Evolutionary conservation across 2,888 invertebrate species (phyloP), one percentile per base, ranked within the genome.

Genomic region (Phania funesta): DNA sequence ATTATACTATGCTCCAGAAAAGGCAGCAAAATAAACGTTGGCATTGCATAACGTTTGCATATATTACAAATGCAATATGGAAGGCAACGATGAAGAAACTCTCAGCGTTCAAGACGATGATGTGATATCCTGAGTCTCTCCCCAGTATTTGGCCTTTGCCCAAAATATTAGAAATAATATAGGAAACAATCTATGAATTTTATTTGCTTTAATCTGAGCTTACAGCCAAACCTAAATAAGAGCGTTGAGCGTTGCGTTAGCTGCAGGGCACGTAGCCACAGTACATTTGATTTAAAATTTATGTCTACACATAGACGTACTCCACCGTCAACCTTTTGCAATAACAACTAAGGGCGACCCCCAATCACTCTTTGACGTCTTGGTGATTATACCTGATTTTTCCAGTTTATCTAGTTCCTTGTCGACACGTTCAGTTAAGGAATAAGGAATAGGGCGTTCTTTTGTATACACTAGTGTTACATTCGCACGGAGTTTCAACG

Each of bases 101-200:
- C 6, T 50, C 22, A 24, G 1, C 16, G 22, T 50, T 11, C 24
- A 50, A 46, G 46, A 46, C 1, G 3, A 4, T 46, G 46, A 46
- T 46, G 22, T 22, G 20, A 18, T 46, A 8, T 46, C 46, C 20
- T 46, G 20, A 46, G 22, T 20, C 46, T 46, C 46, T 41, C 56
- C 44, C 26, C 56, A 35, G 20, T 24, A 74, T 62, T 74, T 52
- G 35, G 24, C 9, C 22, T 4, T 29, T 29, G 62, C 26, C n/a
- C n/a, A 75, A 44, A 65, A 38, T 26, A 41, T 46, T 32, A 64
- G 44, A 38, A 65, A 44, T 64, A 32, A 64, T 65, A 54, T 56
- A 26, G 44, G 32, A 56, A 64, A 24, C 11, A 52, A 22, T 26
- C 50, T 64, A 2, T 32, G 54, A 26, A 26, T 32, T 32, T 32